Evolutionary conservation across 2,888 invertebrate genomes (phyloP).

Genomic region (Andrena hattorfiana): DNA sequence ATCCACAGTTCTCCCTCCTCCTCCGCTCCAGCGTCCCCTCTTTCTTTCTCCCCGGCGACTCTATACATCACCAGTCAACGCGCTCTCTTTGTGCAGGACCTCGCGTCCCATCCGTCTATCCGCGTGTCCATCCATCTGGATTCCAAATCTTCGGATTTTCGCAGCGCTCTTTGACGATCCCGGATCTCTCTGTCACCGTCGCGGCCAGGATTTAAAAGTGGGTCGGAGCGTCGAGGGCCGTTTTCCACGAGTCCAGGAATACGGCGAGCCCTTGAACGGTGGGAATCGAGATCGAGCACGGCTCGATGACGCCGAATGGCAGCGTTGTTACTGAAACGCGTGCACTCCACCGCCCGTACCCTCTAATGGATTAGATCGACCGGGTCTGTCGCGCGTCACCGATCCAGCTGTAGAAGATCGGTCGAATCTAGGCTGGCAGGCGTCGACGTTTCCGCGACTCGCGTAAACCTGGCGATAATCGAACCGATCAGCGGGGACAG

Average conservation of each 20-base stretch:
- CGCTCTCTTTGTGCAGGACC: conserved; percentile 13
- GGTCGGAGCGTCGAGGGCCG: conserved; percentile 46
- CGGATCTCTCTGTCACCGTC: conserved; percentile 48
- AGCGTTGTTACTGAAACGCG: conserved; percentile 29
- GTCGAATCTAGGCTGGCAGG: neutral
- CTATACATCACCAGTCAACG: conserved; percentile 32
- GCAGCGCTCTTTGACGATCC: conserved; percentile 53
- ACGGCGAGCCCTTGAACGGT: neutral
- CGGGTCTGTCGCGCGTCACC: conserved; percentile 7
- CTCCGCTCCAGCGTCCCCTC: neutral
- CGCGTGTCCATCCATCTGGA: conserved; percentile 54
- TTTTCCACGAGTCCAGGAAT: neutral
- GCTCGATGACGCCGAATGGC: conserved; percentile 21
- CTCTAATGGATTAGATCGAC: conserved; percentile 54
- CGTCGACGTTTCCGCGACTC: conserved; percentile 6
- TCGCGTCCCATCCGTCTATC: conserved; percentile 49
- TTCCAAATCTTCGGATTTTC: conserved; percentile 55
- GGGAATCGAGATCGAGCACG: conserved; percentile 25
- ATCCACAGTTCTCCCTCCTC: neutral
- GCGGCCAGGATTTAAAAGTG: conserved; percentile 54
- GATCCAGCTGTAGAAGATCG: conserved; percentile 4
- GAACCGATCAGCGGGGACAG: neutral
- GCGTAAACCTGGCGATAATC: conserved; percentile 17
- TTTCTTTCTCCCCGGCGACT: neutral
- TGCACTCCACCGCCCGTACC: neutral